Conservation (phyloP, 2,113 vertebrate species). For the Peromyscus californicus region DNA sequence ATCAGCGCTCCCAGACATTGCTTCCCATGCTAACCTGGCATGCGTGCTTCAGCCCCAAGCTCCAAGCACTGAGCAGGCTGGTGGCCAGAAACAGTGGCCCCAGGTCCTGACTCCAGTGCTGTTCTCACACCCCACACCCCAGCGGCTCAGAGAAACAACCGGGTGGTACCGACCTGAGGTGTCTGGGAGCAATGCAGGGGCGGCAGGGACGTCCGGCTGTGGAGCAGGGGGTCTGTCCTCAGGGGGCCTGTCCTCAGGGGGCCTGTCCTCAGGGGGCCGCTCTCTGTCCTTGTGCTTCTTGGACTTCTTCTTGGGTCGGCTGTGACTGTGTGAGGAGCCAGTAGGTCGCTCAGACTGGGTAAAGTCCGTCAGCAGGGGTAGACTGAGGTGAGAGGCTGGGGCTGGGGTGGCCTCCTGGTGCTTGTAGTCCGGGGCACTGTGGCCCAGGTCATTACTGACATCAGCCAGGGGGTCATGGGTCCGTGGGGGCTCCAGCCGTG, state of each 20-base stretch:
- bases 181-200: slow-evolving; percentile 86
- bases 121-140: not conserved
- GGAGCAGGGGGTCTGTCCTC: slow-evolving; percentile 80
- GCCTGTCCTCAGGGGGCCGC: slow-evolving; percentile 85
- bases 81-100: not conserved
- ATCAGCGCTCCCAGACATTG: rapidly evolving
- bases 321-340: slow-evolving; percentile 78
- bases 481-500: slow-evolving; percentile 89
- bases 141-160: not conserved
- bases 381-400: slow-evolving; percentile 86
- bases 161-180: slow-evolving; percentile 88
- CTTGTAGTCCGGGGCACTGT: slow-evolving; percentile 93
- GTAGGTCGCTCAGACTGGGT: slow-evolving; percentile 82
- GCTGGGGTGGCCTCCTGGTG: slow-evolving; percentile 87
- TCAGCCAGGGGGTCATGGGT: slow-evolving; percentile 93
- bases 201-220: slow-evolving; percentile 84
- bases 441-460: slow-evolving; percentile 94
- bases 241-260: slow-evolving; percentile 74
- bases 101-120: too few species aligned
- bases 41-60: too few species aligned
- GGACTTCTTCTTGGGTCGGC: slow-evolving; percentile 94
- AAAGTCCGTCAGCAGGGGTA: slow-evolving; percentile 85
- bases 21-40: not conserved
- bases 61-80: not conserved
- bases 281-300: slow-evolving; percentile 98